phyloP scores from a whole-genome alignment of 2,797 vertebrate genomes.

The Eupleurogrammus muticus region DNA sequence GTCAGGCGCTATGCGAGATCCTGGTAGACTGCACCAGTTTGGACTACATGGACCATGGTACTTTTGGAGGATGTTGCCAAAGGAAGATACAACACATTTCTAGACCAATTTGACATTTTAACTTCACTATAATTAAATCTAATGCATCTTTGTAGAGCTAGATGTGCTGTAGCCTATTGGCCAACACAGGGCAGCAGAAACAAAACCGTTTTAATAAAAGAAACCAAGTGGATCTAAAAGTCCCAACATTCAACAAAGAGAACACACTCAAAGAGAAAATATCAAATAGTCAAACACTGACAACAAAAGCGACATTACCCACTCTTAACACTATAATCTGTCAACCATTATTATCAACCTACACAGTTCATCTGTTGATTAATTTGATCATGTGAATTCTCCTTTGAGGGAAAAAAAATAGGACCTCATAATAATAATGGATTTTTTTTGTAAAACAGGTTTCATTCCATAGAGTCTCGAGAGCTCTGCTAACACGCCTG shows the following conservation, averaged over 20 bases:
- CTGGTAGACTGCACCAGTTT: constrained; percentile 14
- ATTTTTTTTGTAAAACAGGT: no score
- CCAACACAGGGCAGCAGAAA: neutral
- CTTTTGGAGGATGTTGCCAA: neutral
- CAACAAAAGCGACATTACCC: constrained; percentile 16
- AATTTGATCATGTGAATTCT: constrained; percentile 31
- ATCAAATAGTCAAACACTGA: constrained; percentile 16
- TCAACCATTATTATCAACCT: constrained; percentile 16
- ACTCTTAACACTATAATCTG: constrained; percentile 21
- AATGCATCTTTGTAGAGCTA: neutral
- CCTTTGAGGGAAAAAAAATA: constrained; percentile 12
- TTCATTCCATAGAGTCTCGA: no score
- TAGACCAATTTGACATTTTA: neutral
- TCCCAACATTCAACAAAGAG: constrained; percentile 20
- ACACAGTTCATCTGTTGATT: constrained; percentile 22
- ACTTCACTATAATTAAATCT: constrained; percentile 1
- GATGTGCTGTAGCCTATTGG: neutral
- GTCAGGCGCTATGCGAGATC: constrained; percentile 48
- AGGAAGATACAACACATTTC: neutral
- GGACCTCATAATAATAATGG: neutral
- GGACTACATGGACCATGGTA: constrained; percentile 12
- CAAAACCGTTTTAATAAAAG: constrained; percentile 6
- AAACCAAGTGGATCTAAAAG: constrained; percentile 10
- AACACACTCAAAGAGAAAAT: constrained; percentile 28
- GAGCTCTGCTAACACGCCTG: neutral